phyloP scores from a whole-genome alignment of 2,888 invertebrate genomes.

The Rhamphomyia laevipes region DNA sequence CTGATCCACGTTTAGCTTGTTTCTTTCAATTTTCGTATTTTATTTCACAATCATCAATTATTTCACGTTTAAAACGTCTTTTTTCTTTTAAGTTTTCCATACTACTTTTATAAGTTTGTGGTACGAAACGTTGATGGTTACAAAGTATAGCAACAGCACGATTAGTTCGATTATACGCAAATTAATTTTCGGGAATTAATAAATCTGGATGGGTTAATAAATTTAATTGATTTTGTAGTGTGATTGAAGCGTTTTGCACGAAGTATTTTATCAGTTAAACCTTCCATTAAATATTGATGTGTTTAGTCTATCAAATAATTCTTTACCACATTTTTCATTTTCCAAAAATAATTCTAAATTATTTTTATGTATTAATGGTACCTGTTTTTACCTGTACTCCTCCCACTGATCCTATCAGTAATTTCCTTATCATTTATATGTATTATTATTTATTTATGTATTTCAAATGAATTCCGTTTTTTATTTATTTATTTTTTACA shows the following conservation, averaged over 20 bases:
- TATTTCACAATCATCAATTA: slow-evolving; percentile 71
- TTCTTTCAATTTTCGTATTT: slow-evolving; percentile 65
- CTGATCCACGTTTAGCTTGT: slow-evolving; percentile 72
- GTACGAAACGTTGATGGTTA: slow-evolving; percentile 99
- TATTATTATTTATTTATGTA: too few species aligned
- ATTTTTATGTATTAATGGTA: too few species aligned
- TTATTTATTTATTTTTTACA: too few species aligned
- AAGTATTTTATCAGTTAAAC: slow-evolving; percentile 98
- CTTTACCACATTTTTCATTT: slow-evolving; percentile 79
- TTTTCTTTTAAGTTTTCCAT: slow-evolving; percentile 96
- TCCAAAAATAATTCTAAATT: slow-evolving; percentile 96
- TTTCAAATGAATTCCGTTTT: too few species aligned
- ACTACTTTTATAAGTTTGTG: slow-evolving; percentile 92
- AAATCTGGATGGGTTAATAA: slow-evolving; percentile 76
- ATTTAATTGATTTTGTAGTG: slow-evolving; percentile 90
- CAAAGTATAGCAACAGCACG: slow-evolving; percentile 96
- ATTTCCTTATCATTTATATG: too few species aligned
- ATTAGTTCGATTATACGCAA: slow-evolving; percentile 96
- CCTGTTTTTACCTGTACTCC: too few species aligned
- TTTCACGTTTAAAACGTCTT: slow-evolving; percentile 79
- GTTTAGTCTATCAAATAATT: too few species aligned
- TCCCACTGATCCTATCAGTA: too few species aligned
- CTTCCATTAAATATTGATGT: slow-evolving; percentile 84
- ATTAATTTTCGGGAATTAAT: slow-evolving; percentile 70
- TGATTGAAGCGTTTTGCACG: slow-evolving; percentile 99